Conservation (phyloP, 1,140 invertebrate species). For the Steinernema feltiae region DNA sequence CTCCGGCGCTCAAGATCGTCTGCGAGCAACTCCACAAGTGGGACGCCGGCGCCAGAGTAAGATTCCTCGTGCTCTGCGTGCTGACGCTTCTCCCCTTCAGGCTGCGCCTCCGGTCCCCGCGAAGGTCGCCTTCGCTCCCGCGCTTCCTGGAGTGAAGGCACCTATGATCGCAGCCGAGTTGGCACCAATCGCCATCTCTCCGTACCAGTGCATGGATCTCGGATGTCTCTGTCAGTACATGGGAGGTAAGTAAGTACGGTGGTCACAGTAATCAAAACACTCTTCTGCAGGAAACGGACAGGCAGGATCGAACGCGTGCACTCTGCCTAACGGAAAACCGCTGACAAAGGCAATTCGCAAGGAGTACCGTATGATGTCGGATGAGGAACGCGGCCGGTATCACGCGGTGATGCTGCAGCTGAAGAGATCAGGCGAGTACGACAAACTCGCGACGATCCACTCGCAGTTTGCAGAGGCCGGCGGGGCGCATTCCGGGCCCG, state of each 20-base stretch:
- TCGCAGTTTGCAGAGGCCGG: conserved; percentile 22
- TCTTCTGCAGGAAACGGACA: conserved; percentile 26
- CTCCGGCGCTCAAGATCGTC: conserved; percentile 41
- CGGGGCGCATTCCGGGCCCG: conserved; percentile 40
- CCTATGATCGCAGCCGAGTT: conserved; percentile 34
- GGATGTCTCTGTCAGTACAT: conserved; percentile 35
- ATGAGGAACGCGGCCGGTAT: conserved; percentile 48
- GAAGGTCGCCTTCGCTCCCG: conserved; percentile 33
- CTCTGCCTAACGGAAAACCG: conserved; percentile 30
- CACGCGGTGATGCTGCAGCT: conserved; percentile 54
- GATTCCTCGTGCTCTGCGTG: background rate
- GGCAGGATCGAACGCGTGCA: conserved; percentile 31
- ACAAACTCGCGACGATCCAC: conserved; percentile 38
- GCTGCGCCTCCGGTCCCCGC: conserved; percentile 21
- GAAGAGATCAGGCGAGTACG: conserved; percentile 46
- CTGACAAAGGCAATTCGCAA: conserved; percentile 44
- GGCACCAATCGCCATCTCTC: conserved; percentile 31
- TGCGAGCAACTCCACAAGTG: conserved; percentile 49
- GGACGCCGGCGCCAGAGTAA: conserved; percentile 48
- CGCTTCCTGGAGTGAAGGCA: conserved; percentile 18
- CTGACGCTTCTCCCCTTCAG: conserved; percentile 15
- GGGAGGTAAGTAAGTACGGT: conserved; percentile 20
- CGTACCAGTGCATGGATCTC: conserved; percentile 40
- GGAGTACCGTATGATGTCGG: conserved; percentile 56
- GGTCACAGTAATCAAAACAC: background rate